phyloP scores from a whole-genome alignment of 2,797 vertebrate species.

The Sandelia bainsii region DNA sequence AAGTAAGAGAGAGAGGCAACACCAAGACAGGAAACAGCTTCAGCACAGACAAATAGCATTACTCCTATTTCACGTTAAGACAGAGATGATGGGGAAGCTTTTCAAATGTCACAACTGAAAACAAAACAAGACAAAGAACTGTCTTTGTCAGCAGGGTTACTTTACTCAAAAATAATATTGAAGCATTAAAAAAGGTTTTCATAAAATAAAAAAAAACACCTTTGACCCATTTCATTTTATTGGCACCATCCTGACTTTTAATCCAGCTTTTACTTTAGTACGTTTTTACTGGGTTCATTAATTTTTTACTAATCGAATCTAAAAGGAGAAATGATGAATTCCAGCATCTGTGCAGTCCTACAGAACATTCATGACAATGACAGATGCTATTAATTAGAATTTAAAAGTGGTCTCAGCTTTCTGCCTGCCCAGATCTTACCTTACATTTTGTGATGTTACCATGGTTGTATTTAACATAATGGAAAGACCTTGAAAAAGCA shows the following conservation, averaged over 20 bases:
- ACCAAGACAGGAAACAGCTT: neutral
- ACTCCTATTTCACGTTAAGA: slow-evolving; percentile 31
- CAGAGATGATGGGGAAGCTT: slow-evolving; percentile 1
- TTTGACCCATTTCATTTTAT: neutral
- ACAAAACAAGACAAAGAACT: slow-evolving; percentile 9
- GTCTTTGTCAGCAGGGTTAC: neutral
- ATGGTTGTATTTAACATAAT: neutral
- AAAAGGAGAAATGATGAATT: slow-evolving; percentile 43
- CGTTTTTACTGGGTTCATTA: slow-evolving; percentile 41
- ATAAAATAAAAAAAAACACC: slow-evolving; percentile 18
- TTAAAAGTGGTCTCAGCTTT: slow-evolving; percentile 23
- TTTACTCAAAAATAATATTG: neutral
- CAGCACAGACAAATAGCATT: slow-evolving; percentile 10
- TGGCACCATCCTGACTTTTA: slow-evolving; percentile 7
- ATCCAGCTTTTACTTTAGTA: slow-evolving; percentile 26
- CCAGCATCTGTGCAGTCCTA: slow-evolving; percentile 17
- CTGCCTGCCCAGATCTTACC: neutral
- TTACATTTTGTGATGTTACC: neutral
- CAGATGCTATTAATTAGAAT: slow-evolving; percentile 42
- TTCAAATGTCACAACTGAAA: slow-evolving; percentile 20
- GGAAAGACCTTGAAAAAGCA: neutral
- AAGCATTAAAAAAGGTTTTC: neutral
- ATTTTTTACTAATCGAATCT: slow-evolving; percentile 49
- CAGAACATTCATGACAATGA: slow-evolving; percentile 41
- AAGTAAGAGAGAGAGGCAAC: neutral